Percentiles rank a stretch among this genome's conserved stretches.
Conservation (phyloP, 2,113 vertebrate species). For the Stictonetta naevosa region DNA sequence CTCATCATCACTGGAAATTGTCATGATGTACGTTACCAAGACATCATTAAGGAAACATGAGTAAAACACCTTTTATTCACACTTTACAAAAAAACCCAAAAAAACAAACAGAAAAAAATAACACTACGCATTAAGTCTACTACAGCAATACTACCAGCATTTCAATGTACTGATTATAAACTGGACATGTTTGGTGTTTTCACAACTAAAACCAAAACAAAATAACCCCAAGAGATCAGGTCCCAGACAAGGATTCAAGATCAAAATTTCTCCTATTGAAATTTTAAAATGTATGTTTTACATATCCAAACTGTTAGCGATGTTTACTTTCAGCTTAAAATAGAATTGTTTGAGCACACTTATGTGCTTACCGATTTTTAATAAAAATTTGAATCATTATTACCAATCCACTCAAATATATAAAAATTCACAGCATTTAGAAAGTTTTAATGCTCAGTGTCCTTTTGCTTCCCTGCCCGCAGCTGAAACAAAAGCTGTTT, state of each 20-base stretch:
- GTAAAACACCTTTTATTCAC: slow-evolving; percentile 96
- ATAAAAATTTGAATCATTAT: slow-evolving; percentile 81
- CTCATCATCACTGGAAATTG: slow-evolving; percentile 76
- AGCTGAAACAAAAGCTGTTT: slow-evolving; percentile 83
- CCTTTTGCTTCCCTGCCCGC: slow-evolving; percentile 83
- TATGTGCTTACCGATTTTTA: slow-evolving; percentile 64
- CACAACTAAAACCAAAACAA: slow-evolving; percentile 80
- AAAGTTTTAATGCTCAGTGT: slow-evolving; percentile 73
- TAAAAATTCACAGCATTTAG: slow-evolving; percentile 73
- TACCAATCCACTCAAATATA: slow-evolving; percentile 75
- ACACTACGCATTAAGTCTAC: slow-evolving; percentile 77
- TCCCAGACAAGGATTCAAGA: slow-evolving; percentile 84
- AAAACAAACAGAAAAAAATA: slow-evolving; percentile 70
- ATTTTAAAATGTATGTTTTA: slow-evolving; percentile 66
- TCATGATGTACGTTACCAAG: slow-evolving; percentile 91
- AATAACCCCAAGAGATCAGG: slow-evolving; percentile 75
- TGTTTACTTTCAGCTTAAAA: slow-evolving; percentile 72
- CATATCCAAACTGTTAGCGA: slow-evolving; percentile 63
- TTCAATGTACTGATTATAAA: slow-evolving; percentile 86
- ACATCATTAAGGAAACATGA: slow-evolving; percentile 94
- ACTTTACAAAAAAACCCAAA: slow-evolving; percentile 89
- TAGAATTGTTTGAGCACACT: slow-evolving; percentile 66
- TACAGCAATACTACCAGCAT: slow-evolving; percentile 92
- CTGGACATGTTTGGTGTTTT: slow-evolving; percentile 87
- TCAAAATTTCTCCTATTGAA: slow-evolving; percentile 72